Base-by-base conservation (phyloP, 2,797 vertebrate species). In the Fistularia commersonii region DNA sequence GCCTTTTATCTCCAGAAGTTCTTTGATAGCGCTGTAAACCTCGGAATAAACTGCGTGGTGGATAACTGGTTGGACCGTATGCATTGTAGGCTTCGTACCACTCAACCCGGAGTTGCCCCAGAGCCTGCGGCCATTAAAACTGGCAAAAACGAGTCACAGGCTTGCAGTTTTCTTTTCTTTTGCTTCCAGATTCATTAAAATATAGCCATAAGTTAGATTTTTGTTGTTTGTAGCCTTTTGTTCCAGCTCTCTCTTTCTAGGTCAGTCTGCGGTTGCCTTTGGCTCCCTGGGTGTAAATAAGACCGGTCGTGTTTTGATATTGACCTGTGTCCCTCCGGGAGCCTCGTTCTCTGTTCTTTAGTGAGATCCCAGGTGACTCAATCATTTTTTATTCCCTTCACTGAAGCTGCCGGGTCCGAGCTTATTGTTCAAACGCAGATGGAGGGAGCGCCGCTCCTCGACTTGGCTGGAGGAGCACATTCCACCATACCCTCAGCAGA, bases 331-430 rank as follows among this genome's bases (percentile, higher is more conserved):
- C 54, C 72, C 63, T 61, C 39, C 49, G 74, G 70, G 79, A 66
- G 50, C 36, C 45, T 47, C 67, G 55, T 48, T 42, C 60, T 80
- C 64, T 74, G 62, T 77, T 81, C 56, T 77, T 62, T n/a, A 35
- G 54, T 61, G 32, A 68, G 69, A 69, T 83, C 82, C 72, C 81
- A 78, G 71, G 64, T 80, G 76, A 72, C 66, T 61, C 57, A 51
- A 69, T 75, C 64, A 68, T 57, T 64, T n/a, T n/a, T n/a, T n/a
- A n/a, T 35, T 64, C 70, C 66, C 11, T 51, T 51, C 38, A 2
- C 41, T 41, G 48, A 41, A 56, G 72, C 74, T 63, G 61, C 64
- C 55, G 62, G 74, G 64, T n/a, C 23, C 49, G 3, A 12, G 41
- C 45, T 14, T 48, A 53, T 52, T 72, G 50, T 62, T 73, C 51